Conservation (phyloP, 1,140 invertebrate species). For the Centruroides vittatus region DNA sequence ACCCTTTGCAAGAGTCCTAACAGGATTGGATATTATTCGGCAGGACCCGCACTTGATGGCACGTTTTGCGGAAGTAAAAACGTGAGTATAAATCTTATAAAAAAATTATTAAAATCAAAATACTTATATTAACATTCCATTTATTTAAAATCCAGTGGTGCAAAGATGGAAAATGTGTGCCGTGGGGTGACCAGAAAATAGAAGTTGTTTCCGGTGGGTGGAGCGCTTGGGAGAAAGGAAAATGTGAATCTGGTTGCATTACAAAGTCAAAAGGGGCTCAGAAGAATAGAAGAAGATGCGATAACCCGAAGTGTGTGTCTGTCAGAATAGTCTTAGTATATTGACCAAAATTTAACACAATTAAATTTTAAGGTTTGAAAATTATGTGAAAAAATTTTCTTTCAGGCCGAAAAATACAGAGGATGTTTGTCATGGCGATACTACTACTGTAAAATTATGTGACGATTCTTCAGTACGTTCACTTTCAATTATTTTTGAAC, state of each 20-base stretch:
- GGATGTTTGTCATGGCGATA: slow-evolving; percentile 41
- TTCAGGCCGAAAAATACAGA: slow-evolving; percentile 33
- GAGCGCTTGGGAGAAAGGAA: slow-evolving; percentile 43
- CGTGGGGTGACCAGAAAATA: slow-evolving; percentile 19
- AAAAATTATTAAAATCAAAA: background rate
- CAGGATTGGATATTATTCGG: slow-evolving; percentile 51
- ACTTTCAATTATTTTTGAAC: too few species aligned
- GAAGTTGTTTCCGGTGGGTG: slow-evolving; percentile 37
- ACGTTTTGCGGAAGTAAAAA: slow-evolving; percentile 54
- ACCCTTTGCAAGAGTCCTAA: slow-evolving; percentile 51
- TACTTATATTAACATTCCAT: too few species aligned
- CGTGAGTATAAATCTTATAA: slow-evolving; percentile 30
- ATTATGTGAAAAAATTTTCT: background rate
- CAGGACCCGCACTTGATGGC: slow-evolving; percentile 65
- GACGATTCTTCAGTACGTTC: slow-evolving; percentile 40
- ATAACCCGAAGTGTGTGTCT: slow-evolving; percentile 27
- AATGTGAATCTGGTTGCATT: slow-evolving; percentile 50
- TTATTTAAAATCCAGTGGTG: slow-evolving; percentile 36
- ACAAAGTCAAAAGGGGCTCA: slow-evolving; percentile 35
- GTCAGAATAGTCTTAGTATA: too few species aligned
- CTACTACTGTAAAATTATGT: slow-evolving; percentile 45
- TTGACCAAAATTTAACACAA: too few species aligned
- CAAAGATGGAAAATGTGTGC: slow-evolving; percentile 36
- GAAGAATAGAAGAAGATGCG: slow-evolving; percentile 32
- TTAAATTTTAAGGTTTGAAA: too few species aligned